Evolutionary conservation across 2,888 invertebrate genomes (phyloP).

Genomic region (Congeria kusceri): DNA sequence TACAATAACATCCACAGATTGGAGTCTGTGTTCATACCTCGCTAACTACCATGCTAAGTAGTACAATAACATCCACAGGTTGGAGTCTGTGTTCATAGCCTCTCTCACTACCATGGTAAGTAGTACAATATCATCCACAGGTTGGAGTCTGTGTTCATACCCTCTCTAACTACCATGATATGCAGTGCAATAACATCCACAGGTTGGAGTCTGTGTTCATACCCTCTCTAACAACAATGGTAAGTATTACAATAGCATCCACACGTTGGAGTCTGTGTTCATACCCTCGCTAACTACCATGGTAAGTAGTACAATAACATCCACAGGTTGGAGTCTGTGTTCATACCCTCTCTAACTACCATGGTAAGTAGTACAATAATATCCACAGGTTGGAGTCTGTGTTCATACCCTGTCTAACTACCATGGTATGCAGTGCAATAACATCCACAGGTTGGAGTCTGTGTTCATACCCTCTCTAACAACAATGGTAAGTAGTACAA

Average conservation of each 20-base stretch:
- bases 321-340: conserved; percentile 86
- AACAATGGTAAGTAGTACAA: conserved; percentile 87
- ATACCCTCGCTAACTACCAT: conserved; percentile 84
- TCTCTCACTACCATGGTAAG: conserved; percentile 84
- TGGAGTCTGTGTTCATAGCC: conserved; percentile 85
- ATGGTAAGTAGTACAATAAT: conserved; percentile 87
- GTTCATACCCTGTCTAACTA: conserved; percentile 81
- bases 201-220: conserved; percentile 85
- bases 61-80: conserved; percentile 88
- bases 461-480: conserved; percentile 82
- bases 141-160: conserved; percentile 85
- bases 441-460: conserved; percentile 86
- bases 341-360: conserved; percentile 82
- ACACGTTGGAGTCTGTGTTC: conserved; percentile 86
- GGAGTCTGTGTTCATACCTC: conserved; percentile 84
- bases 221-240: conserved; percentile 84
- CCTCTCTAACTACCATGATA: conserved; percentile 84
- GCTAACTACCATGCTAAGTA: conserved; percentile 83
- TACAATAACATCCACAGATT: conserved; percentile 88
- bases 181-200: conserved; percentile 87
- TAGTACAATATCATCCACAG: conserved; percentile 88
- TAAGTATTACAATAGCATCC: conserved; percentile 87
- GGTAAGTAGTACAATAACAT: conserved; percentile 87
- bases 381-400: conserved; percentile 86
- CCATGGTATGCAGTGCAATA: conserved; percentile 87